Conservation (phyloP, 2,113 vertebrate species). For the Onychostoma macrolepis region DNA sequence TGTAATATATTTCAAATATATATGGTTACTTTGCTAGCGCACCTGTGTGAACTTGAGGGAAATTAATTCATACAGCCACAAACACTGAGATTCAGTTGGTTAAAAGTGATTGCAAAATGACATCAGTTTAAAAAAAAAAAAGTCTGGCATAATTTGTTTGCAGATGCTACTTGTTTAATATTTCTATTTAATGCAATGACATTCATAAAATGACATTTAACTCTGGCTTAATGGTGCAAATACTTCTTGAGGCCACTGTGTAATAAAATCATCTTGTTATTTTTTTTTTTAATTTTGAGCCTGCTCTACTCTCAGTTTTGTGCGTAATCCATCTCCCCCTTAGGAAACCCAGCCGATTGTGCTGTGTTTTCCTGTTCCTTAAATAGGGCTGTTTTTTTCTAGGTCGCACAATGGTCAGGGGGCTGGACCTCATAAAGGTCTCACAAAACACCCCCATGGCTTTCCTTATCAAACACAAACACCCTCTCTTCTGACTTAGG, state of each 20-base stretch:
- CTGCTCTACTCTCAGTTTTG: neutral
- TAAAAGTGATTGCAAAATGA: neutral
- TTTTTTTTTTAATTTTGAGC: neutral
- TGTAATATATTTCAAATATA: neutral
- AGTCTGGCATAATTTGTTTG: neutral
- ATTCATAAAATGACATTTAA: neutral
- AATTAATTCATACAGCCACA: neutral
- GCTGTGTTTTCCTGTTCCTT: slow-evolving; percentile 68
- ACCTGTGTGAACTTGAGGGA: neutral
- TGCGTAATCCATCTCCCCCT: slow-evolving; percentile 33
- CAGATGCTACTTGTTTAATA: neutral
- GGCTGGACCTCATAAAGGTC: slow-evolving; percentile 35
- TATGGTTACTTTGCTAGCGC: neutral
- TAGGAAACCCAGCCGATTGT: slow-evolving; percentile 61
- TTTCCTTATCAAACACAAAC: slow-evolving; percentile 68
- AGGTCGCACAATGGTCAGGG: slow-evolving; percentile 63
- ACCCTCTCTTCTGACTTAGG: slow-evolving; percentile 46
- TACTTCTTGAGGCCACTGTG: neutral
- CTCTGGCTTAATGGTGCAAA: neutral
- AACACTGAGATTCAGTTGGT: neutral
- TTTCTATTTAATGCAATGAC: neutral
- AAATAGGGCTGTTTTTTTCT: slow-evolving; percentile 68
- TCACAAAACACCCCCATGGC: slow-evolving; percentile 45
- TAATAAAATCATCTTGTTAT: slow-evolving; percentile 31
- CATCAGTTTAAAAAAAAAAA: neutral